A percentile compares a stretch with the other conserved stretches of the same genome.
Conservation (phyloP, 2,888 invertebrate genomes). For the Drosophila pseudotalamancana region DNA sequence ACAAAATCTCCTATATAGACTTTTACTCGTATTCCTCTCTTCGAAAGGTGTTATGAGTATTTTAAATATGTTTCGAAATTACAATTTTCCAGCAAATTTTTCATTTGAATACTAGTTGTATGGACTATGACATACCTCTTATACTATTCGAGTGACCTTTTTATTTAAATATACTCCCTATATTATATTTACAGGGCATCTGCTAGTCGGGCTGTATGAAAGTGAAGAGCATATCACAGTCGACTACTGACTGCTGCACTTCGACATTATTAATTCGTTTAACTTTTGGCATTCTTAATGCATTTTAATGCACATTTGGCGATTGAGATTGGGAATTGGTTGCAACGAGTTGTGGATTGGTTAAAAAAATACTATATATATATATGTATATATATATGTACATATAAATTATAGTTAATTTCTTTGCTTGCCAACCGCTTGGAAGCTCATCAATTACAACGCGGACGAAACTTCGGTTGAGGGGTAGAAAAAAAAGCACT, state of each 20-base stretch:
- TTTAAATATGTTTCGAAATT: too few relatives aligned
- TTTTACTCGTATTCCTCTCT: too few relatives aligned
- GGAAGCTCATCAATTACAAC: constrained; percentile 50
- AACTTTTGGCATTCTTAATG: constrained; percentile 10
- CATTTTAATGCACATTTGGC: constrained; percentile 23
- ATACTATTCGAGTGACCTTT: too few relatives aligned
- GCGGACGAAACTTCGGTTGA: neutral
- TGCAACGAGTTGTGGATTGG: neutral
- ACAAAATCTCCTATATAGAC: too few relatives aligned
- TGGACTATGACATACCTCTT: too few relatives aligned
- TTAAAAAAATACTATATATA: neutral
- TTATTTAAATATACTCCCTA: too few relatives aligned
- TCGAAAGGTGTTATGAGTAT: too few relatives aligned
- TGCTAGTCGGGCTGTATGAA: too few relatives aligned
- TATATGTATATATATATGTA: neutral
- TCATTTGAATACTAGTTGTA: too few relatives aligned
- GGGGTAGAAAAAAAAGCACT: constrained; percentile 43
- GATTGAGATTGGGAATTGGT: constrained; percentile 21
- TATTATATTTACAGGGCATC: too few relatives aligned
- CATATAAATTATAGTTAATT: constrained; percentile 55
- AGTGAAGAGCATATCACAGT: neutral
- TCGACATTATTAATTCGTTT: constrained; percentile 21
- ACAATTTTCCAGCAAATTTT: too few relatives aligned
- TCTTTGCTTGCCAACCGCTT: constrained; percentile 25
- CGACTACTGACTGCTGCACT: neutral